Percentiles rank a stretch among this genome's conserved stretches.
These are phyloP conservation scores for Prunella fulvescens DNA, from an alignment of 2,113 vertebrate species.

Conservation along the genomic window DNA sequence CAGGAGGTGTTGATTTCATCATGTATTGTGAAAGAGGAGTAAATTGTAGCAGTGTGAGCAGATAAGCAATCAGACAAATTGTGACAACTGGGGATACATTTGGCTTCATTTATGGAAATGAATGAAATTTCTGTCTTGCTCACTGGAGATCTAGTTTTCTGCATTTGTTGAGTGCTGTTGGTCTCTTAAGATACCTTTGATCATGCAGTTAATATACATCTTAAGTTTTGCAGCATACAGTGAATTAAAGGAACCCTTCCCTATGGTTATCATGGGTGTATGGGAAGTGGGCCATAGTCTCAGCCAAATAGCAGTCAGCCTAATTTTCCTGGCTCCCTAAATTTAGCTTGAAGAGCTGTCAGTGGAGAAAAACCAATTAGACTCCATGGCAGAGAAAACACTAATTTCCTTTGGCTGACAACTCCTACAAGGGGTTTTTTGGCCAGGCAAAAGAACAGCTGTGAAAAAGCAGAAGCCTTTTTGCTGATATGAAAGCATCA, in stretches of 20 bases:
- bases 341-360: constrained; percentile 48
- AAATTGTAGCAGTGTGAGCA: neutral
- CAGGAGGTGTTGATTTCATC: neutral
- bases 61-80: neutral
- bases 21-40: neutral
- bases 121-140: neutral
- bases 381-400: constrained; percentile 27
- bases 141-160: neutral
- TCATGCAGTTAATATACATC: neutral
- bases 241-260: neutral
- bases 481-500: neutral
- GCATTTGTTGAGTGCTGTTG: neutral
- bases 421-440: neutral
- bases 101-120: neutral
- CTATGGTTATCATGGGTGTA: neutral
- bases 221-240: neutral
- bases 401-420: constrained; percentile 43
- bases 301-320: neutral
- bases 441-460: neutral
- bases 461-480: neutral
- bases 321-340: constrained; percentile 33
- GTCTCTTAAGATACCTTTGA: neutral
- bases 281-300: neutral
- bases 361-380: constrained; percentile 35
- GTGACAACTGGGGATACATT: neutral